Base-by-base conservation (phyloP, 35 echinoderm and acorn worm genomes). In the Anneissia japonica region DNA sequence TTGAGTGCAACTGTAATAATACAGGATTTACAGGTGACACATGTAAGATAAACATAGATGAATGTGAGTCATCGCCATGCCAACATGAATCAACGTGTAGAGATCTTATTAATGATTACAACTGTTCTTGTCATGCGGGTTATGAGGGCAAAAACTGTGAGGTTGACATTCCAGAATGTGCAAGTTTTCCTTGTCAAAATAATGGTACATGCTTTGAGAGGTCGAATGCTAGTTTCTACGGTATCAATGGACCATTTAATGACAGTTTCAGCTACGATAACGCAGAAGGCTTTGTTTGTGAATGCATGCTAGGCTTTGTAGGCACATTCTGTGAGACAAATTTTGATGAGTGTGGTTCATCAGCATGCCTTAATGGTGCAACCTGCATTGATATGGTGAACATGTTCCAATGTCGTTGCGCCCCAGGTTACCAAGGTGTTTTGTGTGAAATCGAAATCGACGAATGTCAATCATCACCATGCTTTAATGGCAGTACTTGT, bases 381-480 rank as follows among this genome's bases (percentile, higher is more conserved):
- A 74, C 19, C 30, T 93, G 92, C 64, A 0, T 72, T 17, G 92
- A 93, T 81, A 12, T 75, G 36, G 43, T 72, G 37, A 56, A 89
- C 19, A 83, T 76, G 9, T 93, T 86, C 76, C 37, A 30, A 56
- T 93, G 92, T 82, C 41, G 33, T 21, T 93, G 92, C 77, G 17
- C 79, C 0, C 87, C 88, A 23, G 92, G 87, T 14, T 89, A 74
- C 31, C 23, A 73, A 36, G 92, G 92, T n/a, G 37, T 43, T 39
- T 32, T 85, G 31, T 93, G 92, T 82, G 87, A 90, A 31, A 32
- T 81, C 30, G 72, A 82, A 33, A 56, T 84, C 16, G 74, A 86
- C 35, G 92, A 93, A 80, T 93, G 92, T 72, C 3, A 77, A 0
- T 90, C 87, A 2, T 82, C 85, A 37, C 92, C 92, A 36, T 93